Percentiles rank a stretch among this genome's conserved stretches.
Conservation (phyloP, 2,113 vertebrate species). For the Nerophis ophidion region DNA sequence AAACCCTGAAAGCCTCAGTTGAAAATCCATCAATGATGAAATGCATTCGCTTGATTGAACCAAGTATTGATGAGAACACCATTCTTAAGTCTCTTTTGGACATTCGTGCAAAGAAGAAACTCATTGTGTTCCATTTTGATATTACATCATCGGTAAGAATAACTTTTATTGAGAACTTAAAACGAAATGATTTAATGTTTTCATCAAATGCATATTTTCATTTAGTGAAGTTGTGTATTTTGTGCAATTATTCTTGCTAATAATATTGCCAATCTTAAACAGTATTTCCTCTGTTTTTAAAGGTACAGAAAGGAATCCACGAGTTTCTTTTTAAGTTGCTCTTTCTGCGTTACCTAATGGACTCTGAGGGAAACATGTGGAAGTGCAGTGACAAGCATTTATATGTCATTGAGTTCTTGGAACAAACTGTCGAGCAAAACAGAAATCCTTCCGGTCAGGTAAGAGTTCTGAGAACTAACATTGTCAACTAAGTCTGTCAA, state of each 20-base stretch:
- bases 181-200: too few species aligned
- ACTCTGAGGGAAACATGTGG: constrained; percentile 84
- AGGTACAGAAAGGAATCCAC: constrained; percentile 83
- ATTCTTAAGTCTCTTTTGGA: constrained; percentile 76
- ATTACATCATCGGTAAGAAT: constrained; percentile 85
- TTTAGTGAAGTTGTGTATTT: background rate
- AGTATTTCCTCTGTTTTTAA: constrained; percentile 18
- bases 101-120: constrained; percentile 40
- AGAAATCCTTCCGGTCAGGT: constrained; percentile 63
- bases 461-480: constrained; percentile 15
- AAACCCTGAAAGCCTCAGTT: constrained; percentile 57
- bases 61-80: constrained; percentile 78
- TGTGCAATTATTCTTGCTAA: too few species aligned
- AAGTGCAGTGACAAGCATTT: constrained; percentile 78
- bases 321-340: constrained; percentile 91
- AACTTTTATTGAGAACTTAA: background rate
- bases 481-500: background rate
- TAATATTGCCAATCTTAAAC: background rate
- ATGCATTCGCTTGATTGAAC: constrained; percentile 80
- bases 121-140: constrained; percentile 86
- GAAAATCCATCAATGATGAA: constrained; percentile 55
- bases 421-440: constrained; percentile 40
- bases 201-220: too few species aligned
- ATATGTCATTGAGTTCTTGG: constrained; percentile 84
- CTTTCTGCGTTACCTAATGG: constrained; percentile 81